Percentiles rank a stretch among this genome's conserved stretches.
These are phyloP conservation scores for Alosa sapidissima DNA, from an alignment of 2,797 vertebrate genomes.

Conservation along the genomic window DNA sequence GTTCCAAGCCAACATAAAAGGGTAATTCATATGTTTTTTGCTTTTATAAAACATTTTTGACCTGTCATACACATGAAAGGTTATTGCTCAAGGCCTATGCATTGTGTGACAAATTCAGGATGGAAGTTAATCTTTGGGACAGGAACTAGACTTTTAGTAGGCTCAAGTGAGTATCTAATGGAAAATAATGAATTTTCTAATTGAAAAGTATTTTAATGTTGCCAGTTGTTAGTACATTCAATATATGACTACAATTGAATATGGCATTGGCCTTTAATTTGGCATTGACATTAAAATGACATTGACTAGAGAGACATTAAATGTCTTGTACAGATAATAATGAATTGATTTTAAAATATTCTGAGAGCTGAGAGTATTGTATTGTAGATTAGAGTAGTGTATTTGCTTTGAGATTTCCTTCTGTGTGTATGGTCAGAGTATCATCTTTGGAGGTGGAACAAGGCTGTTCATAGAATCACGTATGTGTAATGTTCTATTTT, in stretches of 20 bases:
- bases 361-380: not conserved
- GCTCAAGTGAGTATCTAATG: slow-evolving; percentile 9
- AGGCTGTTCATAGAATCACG: slow-evolving; percentile 51
- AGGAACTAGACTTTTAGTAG: not conserved
- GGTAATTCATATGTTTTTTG: too few relatives aligned
- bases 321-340: too few relatives aligned
- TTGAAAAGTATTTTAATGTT: too few relatives aligned
- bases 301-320: too few relatives aligned
- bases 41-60: not conserved
- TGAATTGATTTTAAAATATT: not conserved
- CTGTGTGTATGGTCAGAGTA: slow-evolving; percentile 38
- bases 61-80: not conserved
- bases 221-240: too few relatives aligned
- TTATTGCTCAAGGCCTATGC: slow-evolving; percentile 19
- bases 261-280: too few relatives aligned
- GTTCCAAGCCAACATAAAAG: too few relatives aligned
- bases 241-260: too few relatives aligned
- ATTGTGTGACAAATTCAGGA: slow-evolving; percentile 36
- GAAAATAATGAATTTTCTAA: too few relatives aligned
- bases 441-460: slow-evolving; percentile 55
- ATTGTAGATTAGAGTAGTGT: not conserved
- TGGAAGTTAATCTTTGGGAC: not conserved
- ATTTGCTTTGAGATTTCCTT: not conserved
- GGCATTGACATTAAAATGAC: not conserved
- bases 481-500: slow-evolving; percentile 40